These are phyloP conservation scores for Malacoraja senta DNA, from an alignment of 2,797 vertebrate genomes.

Conservation along the genomic window DNA sequence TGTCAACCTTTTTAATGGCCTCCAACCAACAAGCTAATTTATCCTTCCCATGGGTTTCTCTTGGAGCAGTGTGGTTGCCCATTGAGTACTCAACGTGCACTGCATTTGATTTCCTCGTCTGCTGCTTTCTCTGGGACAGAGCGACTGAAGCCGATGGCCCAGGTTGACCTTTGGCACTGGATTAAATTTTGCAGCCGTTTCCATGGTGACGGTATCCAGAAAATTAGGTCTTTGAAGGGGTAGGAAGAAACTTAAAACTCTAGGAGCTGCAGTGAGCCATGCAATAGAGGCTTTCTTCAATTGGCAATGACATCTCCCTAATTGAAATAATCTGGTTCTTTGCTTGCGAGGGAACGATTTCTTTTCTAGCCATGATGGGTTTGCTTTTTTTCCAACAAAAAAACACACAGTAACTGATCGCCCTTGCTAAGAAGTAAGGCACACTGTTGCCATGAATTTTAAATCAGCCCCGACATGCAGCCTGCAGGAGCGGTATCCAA, in stretches of 20 bases:
- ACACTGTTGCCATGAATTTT: conserved; percentile 39
- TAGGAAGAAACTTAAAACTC: conserved; percentile 57
- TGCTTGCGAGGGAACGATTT: conserved; percentile 42
- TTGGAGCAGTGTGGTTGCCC: background rate
- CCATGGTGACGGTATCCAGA: conserved; percentile 58
- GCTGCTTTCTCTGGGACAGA: conserved; percentile 41
- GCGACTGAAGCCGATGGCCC: conserved; percentile 57
- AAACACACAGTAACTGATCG: conserved; percentile 42
- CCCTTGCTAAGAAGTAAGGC: conserved; percentile 45
- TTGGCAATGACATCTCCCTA: conserved; percentile 50
- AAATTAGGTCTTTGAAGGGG: conserved; percentile 59
- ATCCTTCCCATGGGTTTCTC: background rate
- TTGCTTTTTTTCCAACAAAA: conserved; percentile 40
- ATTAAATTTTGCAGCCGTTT: conserved; percentile 62
- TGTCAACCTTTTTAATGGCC: background rate
- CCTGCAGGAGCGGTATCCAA: conserved; percentile 9
- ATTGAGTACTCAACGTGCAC: background rate
- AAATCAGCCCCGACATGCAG: conserved; percentile 20
- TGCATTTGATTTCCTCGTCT: background rate
- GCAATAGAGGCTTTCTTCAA: conserved; percentile 51
- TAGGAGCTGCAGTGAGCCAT: conserved; percentile 49
- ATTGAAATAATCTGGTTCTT: conserved; percentile 59
- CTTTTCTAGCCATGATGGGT: conserved; percentile 31
- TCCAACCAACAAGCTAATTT: background rate
- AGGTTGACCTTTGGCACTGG: conserved; percentile 59